These are phyloP conservation scores for Thamnophis sirtalis DNA, from an alignment of 2,113 vertebrate species.

Conservation along the genomic window DNA sequence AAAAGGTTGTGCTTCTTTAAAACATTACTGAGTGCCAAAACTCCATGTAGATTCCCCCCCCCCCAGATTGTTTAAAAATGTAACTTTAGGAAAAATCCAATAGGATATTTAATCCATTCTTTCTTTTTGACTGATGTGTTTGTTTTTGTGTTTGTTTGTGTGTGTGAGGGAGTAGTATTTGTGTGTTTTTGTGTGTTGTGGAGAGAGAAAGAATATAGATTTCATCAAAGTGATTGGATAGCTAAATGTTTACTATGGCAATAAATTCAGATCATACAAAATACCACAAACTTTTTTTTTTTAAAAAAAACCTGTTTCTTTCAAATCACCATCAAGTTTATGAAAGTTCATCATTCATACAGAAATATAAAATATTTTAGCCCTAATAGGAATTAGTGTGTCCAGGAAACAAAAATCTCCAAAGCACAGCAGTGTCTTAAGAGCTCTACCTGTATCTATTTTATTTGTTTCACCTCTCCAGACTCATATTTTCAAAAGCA, in stretches of 20 bases:
- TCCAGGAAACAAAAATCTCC: too few relatives aligned
- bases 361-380: neutral
- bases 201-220: neutral
- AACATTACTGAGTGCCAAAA: neutral
- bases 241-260: neutral
- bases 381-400: neutral
- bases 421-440: too few relatives aligned
- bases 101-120: neutral
- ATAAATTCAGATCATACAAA: neutral
- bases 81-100: neutral
- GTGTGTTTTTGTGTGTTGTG: neutral
- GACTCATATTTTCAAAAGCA: neutral
- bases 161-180: neutral
- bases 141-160: neutral
- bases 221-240: neutral
- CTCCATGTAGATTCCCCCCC: neutral
- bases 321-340: neutral
- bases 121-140: neutral
- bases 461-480: neutral
- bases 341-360: neutral
- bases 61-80: neutral
- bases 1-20: neutral
- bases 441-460: neutral
- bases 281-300: neutral
- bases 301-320: neutral